These are phyloP conservation scores for Carabus problematicus DNA, from an alignment of 2,888 invertebrate species.

Conservation along the genomic window DNA sequence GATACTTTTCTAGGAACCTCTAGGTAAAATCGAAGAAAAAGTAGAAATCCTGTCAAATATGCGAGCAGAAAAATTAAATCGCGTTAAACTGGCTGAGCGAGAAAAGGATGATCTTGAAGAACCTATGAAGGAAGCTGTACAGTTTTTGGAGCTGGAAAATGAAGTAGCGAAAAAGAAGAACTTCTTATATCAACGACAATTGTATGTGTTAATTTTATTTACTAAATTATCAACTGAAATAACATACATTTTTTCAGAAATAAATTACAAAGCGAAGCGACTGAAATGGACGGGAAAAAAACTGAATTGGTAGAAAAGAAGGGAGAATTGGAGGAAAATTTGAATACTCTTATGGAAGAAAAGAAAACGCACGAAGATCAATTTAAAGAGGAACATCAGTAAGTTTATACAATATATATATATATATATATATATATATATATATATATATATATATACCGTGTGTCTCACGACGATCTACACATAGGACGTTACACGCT, in stretches of 20 bases:
- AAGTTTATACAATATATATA: conserved; percentile 61
- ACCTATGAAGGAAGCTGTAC: conserved; percentile 80
- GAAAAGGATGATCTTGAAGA: conserved; percentile 80
- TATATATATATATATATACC: no score
- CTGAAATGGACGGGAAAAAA: conserved; percentile 62
- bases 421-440: no score
- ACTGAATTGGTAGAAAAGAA: conserved; percentile 67
- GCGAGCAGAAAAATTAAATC: conserved; percentile 81
- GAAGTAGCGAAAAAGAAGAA: conserved; percentile 72
- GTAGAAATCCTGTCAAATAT: conserved; percentile 78
- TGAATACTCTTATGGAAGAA: conserved; percentile 60
- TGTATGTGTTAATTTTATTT: conserved; percentile 59
- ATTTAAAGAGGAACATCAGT: conserved; percentile 55
- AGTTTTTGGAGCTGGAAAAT: conserved; percentile 83
- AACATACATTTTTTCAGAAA: conserved; percentile 56
- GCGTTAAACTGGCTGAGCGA: conserved; percentile 81
- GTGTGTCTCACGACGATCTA: no score
- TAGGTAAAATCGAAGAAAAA: conserved; percentile 74
- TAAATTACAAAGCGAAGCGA: conserved; percentile 66
- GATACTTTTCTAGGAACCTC: conserved; percentile 68
- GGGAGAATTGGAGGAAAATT: conserved; percentile 66
- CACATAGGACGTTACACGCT: no score
- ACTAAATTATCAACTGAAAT: no score
- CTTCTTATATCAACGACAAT: conserved; percentile 73
- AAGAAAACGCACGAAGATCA: conserved; percentile 58